phyloP scores from a whole-genome alignment of 2,113 vertebrate genomes.

The Melanotaenia duboulayi region DNA sequence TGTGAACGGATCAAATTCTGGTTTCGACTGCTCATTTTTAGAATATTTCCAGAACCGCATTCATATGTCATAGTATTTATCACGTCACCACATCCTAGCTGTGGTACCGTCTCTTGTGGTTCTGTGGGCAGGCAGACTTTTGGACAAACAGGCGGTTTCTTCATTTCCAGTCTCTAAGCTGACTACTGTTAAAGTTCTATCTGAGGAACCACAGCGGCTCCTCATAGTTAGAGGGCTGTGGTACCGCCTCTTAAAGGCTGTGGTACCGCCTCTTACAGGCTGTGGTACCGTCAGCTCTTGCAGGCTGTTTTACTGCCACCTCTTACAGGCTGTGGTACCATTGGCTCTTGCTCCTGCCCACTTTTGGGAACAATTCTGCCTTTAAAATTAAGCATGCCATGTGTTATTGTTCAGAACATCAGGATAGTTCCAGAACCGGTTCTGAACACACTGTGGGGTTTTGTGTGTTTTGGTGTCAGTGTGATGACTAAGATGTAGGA shows the following conservation, averaged over 20 bases:
- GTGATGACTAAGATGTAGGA: conserved; percentile 4
- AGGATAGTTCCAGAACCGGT: conserved; percentile 15
- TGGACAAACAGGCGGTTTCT: too few relatives aligned
- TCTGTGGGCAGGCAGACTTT: too few relatives aligned
- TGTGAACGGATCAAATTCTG: not conserved
- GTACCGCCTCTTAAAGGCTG: too few relatives aligned
- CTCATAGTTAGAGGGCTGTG: too few relatives aligned
- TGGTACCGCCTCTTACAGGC: too few relatives aligned
- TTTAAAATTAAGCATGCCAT: conserved; percentile 1
- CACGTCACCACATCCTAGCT: not conserved
- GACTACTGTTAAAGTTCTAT: too few relatives aligned
- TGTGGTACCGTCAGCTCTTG: too few relatives aligned
- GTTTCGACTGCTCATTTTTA: not conserved
- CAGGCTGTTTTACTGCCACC: too few relatives aligned
- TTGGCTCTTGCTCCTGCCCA: not conserved
- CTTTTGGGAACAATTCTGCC: not conserved
- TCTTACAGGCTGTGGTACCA: too few relatives aligned
- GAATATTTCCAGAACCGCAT: not conserved
- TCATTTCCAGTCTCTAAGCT: too few relatives aligned
- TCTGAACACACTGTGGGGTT: conserved; percentile 15
- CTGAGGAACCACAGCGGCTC: too few relatives aligned
- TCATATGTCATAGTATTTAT: not conserved
- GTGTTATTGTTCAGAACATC: conserved; percentile 13
- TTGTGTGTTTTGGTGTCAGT: conserved; percentile 25
- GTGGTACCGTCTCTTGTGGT: too few relatives aligned